Evolutionary conservation across 2,113 vertebrate species (phyloP).

Genomic region (Neopipo cinnamomea): DNA sequence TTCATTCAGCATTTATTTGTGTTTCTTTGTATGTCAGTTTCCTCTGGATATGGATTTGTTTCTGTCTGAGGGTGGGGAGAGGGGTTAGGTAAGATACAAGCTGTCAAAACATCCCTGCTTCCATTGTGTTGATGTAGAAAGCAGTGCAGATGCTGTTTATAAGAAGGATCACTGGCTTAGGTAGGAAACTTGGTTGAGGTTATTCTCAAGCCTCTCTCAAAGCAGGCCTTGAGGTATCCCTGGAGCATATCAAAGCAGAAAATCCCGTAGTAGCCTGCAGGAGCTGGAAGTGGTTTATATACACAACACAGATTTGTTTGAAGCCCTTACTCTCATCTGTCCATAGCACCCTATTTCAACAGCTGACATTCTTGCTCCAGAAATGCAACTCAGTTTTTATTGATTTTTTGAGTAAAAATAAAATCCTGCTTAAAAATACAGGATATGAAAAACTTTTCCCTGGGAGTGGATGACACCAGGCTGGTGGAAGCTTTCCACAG

Average conservation of each 20-base stretch:
- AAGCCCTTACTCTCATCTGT: neutral
- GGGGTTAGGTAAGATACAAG: neutral
- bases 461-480: neutral
- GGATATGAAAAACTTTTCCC: neutral
- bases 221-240: neutral
- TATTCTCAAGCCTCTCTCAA: neutral
- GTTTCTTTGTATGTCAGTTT: conserved; percentile 25
- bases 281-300: neutral
- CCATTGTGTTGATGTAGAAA: neutral
- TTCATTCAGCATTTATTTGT: conserved; percentile 52
- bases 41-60: neutral
- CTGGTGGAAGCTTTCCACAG: neutral
- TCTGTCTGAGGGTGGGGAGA: neutral
- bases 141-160: neutral
- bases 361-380: neutral
- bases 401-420: neutral
- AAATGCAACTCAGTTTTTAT: neutral
- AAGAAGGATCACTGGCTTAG: neutral
- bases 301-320: neutral
- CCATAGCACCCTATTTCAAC: neutral
- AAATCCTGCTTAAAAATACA: neutral
- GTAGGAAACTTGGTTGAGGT: neutral
- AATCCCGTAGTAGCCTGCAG: neutral
- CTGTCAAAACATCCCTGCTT: neutral
- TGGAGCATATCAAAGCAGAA: neutral